Base-by-base conservation (phyloP, 2,797 vertebrate genomes). In the Diceros bicornis region DNA sequence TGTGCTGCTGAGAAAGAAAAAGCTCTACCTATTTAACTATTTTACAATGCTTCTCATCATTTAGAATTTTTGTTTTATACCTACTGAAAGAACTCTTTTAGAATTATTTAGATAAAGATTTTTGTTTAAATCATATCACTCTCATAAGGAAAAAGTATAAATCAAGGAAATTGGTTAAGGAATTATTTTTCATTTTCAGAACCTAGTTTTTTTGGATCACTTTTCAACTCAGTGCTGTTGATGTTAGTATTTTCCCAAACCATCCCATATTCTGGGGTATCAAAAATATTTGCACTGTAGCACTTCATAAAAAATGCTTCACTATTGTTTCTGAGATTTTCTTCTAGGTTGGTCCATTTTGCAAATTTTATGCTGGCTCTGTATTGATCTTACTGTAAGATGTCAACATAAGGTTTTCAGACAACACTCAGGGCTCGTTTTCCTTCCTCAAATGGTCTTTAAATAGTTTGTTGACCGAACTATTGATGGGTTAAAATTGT, bases 401-500 rank as follows among this genome's bases (percentile, higher is more conserved):
- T 20, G 29, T 91, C 61, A 93, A 57, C 2, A 2, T 55, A 64
- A 69, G 8, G 18, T 61, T 86, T 89, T 86, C 44, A 91, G 50
- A 25, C 41, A 75, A 50, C 7, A 61, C 41, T 69, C 32, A 93
- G 20, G 21, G 52, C 32, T 93, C 32, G 68, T 71, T 29, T 69
- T 87, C 3, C 32, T 91, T 85, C n/a, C 55, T 86, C 17, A 77
- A 87, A 44, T 77, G 75, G 9, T 69, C 47, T 93, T 95, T 75
- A 85, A 50, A 47, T 81, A 77, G 61, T 86, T 86, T 71, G 74
- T 82, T 91, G 34, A 61, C 32, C 2, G 6, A 93, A 87, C n/a
- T 93, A 90, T 77, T 77, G 52, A 83, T 86, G 29, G 17, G 44
- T 86, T 86, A 90, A 82, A 91, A 77, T 93, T 87, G 61, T 71